Evolutionary conservation across 2,797 vertebrate genomes (phyloP).

Genomic region (Chaetophractus vellerosus): DNA sequence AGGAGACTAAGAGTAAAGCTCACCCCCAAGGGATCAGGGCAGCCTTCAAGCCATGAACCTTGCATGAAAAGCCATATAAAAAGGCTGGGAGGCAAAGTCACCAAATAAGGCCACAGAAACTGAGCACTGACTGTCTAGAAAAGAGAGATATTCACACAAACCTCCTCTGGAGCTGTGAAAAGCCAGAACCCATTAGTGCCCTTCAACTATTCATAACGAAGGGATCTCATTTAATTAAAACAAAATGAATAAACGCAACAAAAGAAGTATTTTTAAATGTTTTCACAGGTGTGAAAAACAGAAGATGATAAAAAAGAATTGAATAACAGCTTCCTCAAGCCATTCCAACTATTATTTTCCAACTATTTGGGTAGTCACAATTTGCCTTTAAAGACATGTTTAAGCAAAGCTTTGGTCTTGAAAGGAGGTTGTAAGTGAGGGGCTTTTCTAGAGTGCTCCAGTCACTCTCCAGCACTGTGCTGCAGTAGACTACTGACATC

Average conservation of each 20-base stretch:
- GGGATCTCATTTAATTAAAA: conserved; percentile 33
- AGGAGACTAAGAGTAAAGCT: not conserved
- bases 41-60: not conserved
- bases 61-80: not conserved
- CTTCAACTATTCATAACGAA: conserved; percentile 28
- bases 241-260: not conserved
- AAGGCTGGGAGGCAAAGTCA: not conserved
- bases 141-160: not conserved
- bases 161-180: not conserved
- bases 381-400: not conserved
- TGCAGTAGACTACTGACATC: not conserved
- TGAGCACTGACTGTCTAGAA: not conserved
- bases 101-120: not conserved
- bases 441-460: not conserved
- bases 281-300: not conserved
- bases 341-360: not conserved
- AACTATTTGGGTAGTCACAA: not conserved
- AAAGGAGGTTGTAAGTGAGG: not conserved
- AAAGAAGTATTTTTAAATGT: not conserved
- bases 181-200: not conserved
- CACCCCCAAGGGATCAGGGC: not conserved
- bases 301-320: not conserved
- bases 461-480: not conserved
- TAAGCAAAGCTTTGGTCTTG: not conserved
- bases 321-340: not conserved